These are phyloP conservation scores for Drosophila meridiana DNA, from an alignment of 2,888 invertebrate genomes.

Conservation along the genomic window DNA sequence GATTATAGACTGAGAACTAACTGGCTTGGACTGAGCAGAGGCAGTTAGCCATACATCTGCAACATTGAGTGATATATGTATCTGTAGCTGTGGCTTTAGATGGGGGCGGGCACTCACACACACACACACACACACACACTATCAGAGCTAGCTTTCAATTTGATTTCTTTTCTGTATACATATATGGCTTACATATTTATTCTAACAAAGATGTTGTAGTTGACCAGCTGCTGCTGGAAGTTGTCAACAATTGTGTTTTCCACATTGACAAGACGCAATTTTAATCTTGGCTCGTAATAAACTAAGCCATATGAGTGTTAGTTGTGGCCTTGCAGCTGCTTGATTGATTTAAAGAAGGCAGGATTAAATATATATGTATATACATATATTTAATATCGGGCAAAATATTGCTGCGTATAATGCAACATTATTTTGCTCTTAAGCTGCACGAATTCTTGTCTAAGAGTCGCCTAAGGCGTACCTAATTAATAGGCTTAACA, in stretches of 20 bases:
- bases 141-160: conserved; percentile 1
- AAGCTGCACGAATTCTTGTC: not conserved
- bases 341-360: conserved; percentile 1
- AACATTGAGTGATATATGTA: not conserved
- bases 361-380: too few relatives aligned
- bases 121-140: too few relatives aligned
- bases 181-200: conserved; percentile 5
- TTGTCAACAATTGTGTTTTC: conserved; percentile 2
- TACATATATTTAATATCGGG: not conserved
- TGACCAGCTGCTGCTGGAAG: conserved; percentile 16
- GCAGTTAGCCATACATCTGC: not conserved
- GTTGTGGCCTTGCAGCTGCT: not conserved
- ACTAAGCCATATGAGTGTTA: not conserved
- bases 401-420: not conserved
- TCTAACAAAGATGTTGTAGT: conserved; percentile 7
- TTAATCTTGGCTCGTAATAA: conserved; percentile 27
- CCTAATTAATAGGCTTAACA: not conserved
- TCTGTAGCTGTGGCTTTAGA: not conserved
- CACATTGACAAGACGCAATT: conserved; percentile 17
- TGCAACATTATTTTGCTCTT: not conserved
- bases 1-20: not conserved
- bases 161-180: conserved; percentile 17
- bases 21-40: not conserved
- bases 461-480: not conserved
- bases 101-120: too few relatives aligned